Percentiles rank a stretch among this genome's conserved stretches.
These are phyloP conservation scores for Eulithis prunata DNA, from an alignment of 2,888 invertebrate species.

Conservation along the genomic window DNA sequence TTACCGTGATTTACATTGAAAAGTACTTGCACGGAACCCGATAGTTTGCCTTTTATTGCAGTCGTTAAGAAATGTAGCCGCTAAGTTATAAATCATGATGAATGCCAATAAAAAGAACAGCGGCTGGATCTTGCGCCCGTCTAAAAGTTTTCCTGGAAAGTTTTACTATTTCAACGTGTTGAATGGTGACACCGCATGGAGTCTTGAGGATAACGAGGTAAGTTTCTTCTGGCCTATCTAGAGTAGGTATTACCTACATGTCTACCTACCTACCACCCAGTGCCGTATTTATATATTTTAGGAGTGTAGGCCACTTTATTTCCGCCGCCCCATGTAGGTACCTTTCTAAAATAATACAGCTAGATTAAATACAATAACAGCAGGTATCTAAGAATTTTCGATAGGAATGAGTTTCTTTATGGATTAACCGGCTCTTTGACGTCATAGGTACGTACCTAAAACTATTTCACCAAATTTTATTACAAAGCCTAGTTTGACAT, in stretches of 20 bases:
- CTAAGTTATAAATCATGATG: slow-evolving; percentile 50
- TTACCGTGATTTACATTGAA: background rate
- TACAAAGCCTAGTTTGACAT: no score
- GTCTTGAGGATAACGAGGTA: slow-evolving; percentile 58
- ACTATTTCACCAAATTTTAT: no score
- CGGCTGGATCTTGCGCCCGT: slow-evolving; percentile 67
- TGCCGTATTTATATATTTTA: no score
- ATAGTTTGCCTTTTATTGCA: background rate
- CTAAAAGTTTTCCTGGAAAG: slow-evolving; percentile 68
- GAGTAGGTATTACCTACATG: no score
- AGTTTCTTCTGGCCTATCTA: background rate
- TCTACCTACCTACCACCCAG: background rate
- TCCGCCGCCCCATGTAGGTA: no score
- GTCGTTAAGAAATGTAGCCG: slow-evolving; percentile 9
- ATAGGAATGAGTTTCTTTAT: no score
- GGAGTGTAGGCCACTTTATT: no score
- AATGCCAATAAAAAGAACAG: slow-evolving; percentile 47
- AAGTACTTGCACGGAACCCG: background rate
- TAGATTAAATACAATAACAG: no score
- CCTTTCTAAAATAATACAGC: no score
- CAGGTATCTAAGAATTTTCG: no score
- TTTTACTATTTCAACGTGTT: slow-evolving; percentile 69
- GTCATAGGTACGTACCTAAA: no score
- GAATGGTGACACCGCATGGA: slow-evolving; percentile 67
- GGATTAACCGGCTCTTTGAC: no score